Conservation (phyloP, 2,797 vertebrate species). For the Semaprochilodus insignis region DNA sequence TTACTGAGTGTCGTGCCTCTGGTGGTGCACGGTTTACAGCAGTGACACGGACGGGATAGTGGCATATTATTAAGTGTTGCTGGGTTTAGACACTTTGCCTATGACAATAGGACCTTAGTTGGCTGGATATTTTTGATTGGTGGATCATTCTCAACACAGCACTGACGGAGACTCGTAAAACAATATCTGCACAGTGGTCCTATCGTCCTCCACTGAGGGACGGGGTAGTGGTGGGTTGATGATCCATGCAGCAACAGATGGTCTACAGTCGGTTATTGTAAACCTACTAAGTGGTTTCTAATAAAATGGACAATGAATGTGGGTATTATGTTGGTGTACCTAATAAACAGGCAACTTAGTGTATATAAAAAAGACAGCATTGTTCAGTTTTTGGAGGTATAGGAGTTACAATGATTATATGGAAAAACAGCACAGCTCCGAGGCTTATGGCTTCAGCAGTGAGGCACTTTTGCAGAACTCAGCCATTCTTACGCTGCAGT, state of each 20-base stretch:
- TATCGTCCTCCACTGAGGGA: not conserved
- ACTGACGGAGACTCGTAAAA: no score
- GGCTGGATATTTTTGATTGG: no score
- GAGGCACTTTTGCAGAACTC: constrained; percentile 56
- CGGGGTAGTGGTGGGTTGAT: not conserved
- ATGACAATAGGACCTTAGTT: no score
- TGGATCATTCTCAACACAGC: no score
- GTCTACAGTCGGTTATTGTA: not conserved
- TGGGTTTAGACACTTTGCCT: no score
- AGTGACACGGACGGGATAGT: no score
- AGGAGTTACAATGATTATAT: not conserved
- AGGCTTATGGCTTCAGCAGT: constrained; percentile 23
- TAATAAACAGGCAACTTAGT: not conserved
- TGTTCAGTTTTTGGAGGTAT: not conserved
- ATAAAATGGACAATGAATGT: not conserved
- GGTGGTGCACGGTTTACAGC: no score
- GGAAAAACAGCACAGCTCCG: constrained; percentile 7
- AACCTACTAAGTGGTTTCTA: not conserved
- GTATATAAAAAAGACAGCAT: not conserved
- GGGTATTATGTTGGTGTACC: not conserved
- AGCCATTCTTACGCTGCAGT: constrained; percentile 25
- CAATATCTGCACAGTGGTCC: not conserved
- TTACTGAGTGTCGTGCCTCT: no score
- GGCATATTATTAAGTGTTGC: no score
- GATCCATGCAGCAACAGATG: not conserved